These are phyloP conservation scores for Podarcis raffonei DNA, from an alignment of 2,113 vertebrate genomes.

Conservation along the genomic window DNA sequence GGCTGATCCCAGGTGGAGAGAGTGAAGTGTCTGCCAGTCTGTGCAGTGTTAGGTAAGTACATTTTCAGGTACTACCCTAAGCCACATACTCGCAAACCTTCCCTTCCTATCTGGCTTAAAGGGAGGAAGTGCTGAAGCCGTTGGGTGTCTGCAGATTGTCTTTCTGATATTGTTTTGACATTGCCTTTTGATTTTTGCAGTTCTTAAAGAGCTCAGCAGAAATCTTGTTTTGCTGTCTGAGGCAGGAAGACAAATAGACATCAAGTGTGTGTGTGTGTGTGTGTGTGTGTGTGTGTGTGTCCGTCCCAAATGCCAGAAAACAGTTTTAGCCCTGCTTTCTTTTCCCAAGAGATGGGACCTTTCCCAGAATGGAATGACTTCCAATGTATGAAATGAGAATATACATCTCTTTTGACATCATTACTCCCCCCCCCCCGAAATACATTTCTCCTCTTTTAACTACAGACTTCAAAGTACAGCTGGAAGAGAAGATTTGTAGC, in stretches of 20 bases:
- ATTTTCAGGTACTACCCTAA: neutral
- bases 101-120: neutral
- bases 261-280: neutral
- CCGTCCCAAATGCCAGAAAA: neutral
- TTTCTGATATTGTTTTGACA: neutral
- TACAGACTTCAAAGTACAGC: neutral
- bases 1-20: neutral
- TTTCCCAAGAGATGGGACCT: neutral
- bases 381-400: neutral
- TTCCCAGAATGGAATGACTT: neutral
- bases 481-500: neutral
- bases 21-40: neutral
- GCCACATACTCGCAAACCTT: neutral
- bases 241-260: neutral
- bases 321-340: neutral
- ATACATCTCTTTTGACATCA: neutral
- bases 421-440: neutral
- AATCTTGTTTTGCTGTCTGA: neutral
- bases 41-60: neutral
- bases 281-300: too few relatives aligned
- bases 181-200: neutral
- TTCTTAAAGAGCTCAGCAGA: neutral
- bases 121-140: neutral
- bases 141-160: neutral
- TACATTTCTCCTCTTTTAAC: neutral